Conservation (phyloP, 2,797 vertebrate species). For the Lindbergichthys nudifrons region DNA sequence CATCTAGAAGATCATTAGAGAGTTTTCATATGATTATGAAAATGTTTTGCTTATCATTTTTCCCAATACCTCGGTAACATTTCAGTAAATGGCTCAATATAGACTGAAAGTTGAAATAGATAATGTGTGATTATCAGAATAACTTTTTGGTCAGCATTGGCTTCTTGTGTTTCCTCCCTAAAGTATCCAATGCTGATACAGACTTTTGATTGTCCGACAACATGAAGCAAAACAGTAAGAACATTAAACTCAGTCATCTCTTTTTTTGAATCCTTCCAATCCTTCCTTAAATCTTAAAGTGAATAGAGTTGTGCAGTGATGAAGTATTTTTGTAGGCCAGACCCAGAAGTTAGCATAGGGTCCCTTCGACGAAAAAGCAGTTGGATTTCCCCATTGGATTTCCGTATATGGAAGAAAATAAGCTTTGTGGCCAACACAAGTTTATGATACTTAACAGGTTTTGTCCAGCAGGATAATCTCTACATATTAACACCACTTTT, state of each 20-base stretch:
- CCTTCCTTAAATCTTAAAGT: background rate
- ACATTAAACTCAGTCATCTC: no score
- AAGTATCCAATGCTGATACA: background rate
- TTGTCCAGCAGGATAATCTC: no score
- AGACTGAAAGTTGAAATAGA: background rate
- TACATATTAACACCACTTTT: no score
- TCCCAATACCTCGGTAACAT: background rate
- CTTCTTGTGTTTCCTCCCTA: background rate
- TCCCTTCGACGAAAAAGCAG: no score
- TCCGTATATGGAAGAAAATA: no score
- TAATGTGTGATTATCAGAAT: background rate
- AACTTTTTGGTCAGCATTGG: background rate
- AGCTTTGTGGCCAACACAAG: no score
- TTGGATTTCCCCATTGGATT: no score
- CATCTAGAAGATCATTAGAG: background rate
- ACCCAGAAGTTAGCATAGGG: no score
- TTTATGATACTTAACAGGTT: no score
- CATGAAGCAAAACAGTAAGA: no score
- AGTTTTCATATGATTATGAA: background rate
- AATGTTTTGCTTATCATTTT: background rate
- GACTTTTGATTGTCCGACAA: background rate
- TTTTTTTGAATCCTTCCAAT: no score
- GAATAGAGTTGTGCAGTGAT: background rate
- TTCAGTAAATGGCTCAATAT: background rate
- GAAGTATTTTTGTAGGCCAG: no score